These are phyloP conservation scores for Nothoprocta pentlandii DNA, from an alignment of 2,113 vertebrate species.

Conservation along the genomic window DNA sequence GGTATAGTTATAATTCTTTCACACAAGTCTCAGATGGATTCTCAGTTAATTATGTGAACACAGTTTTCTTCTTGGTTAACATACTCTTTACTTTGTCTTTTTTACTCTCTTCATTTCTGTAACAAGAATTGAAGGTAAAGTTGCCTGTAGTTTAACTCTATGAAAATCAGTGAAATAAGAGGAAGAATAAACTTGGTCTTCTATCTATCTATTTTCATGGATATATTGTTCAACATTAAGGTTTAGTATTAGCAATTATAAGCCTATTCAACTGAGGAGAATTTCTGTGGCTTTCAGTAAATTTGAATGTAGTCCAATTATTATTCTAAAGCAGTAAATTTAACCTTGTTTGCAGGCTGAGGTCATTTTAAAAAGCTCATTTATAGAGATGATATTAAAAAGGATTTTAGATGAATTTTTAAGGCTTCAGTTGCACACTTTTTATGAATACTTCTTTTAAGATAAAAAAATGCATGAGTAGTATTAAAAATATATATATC, in stretches of 20 bases:
- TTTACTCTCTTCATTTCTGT: neutral
- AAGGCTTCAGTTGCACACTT: neutral
- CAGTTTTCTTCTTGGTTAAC: neutral
- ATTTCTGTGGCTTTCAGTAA: neutral
- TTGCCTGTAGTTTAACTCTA: neutral
- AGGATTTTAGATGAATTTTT: neutral
- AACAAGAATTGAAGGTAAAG: neutral
- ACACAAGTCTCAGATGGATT: accelerated
- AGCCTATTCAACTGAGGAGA: neutral
- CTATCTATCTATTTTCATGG: neutral
- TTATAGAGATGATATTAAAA: neutral
- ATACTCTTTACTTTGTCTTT: neutral
- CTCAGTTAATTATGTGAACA: neutral
- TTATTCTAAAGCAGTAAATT: neutral
- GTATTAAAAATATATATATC: neutral
- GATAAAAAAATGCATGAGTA: neutral
- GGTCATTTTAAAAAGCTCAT: neutral
- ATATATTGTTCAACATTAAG: neutral
- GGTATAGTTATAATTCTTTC: neutral
- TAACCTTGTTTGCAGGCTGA: neutral
- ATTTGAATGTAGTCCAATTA: neutral
- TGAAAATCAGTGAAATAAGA: neutral
- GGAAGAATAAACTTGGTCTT: neutral
- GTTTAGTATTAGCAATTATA: neutral
- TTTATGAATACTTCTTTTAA: neutral